Evolutionary conservation across 2,113 vertebrate genomes (phyloP), one percentile per base, ranked within the genome.

Genomic region (Pseudopodoces humilis): DNA sequence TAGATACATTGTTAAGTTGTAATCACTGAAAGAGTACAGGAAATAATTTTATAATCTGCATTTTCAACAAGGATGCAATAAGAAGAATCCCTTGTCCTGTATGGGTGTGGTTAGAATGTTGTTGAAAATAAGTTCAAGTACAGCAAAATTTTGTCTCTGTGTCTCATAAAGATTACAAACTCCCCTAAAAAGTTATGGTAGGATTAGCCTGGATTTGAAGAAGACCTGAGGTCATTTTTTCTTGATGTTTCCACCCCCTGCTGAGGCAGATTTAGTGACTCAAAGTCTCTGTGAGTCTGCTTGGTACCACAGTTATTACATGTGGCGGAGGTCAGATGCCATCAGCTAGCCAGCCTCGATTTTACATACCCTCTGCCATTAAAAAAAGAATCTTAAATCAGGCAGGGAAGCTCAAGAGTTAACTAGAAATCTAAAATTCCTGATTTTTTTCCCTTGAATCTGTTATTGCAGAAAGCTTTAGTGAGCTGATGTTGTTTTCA

Each of bases 401-500:
- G 6, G 3, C 23, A 50, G 23, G 43, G 71, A 80, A 69, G 20
- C 13, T 25, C 23, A 68, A 79, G 91, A 70, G 89, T 97, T 97
- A 97, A 94, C 37, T 4, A 60, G 39, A 39, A 39, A 67, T 86
- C 35, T 16, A 81, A 83, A 88, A 83, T 22, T 90, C 22, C 25
- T 39, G 30, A 2, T 43, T 2, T 59, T 68, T 68, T 84, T 83
- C 44, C 12, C 52, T 82, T 52, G 39, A 37, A 44, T 47, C 25
- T 90, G 60, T 75, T 96, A 56, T 33, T 86, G 86, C 44, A 92
- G 72, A 74, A 94, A 94, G 82, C 93, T 93, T 78, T 81, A 37
- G 88, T 90, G 85, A 94, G 65, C 43, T 92, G 94, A 94, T 96
- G 92, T 72, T 96, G 93, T 95, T 95, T 94, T 97, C 96, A 96